phyloP scores from a whole-genome alignment of 2,888 invertebrate genomes.

The Melinaea marsaeus region DNA sequence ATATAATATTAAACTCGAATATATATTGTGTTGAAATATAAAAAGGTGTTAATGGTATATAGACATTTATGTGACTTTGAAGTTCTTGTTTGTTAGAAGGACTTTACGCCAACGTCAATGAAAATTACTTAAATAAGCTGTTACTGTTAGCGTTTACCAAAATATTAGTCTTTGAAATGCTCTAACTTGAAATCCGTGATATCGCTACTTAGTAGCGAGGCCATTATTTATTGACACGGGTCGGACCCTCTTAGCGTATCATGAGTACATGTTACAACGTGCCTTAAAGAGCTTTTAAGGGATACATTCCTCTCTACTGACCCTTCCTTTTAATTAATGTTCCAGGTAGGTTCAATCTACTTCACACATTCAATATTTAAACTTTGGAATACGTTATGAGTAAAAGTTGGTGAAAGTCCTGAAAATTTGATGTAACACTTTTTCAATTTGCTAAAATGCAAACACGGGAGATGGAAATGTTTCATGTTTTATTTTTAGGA shows the following conservation, averaged over 20 bases:
- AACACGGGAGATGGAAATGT: not conserved
- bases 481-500: not conserved
- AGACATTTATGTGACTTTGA: too few species aligned
- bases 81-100: too few species aligned
- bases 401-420: conserved; percentile 22
- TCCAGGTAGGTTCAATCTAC: conserved; percentile 30
- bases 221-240: conserved; percentile 33
- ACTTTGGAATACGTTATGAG: conserved; percentile 23
- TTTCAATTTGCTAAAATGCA: conserved; percentile 15
- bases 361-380: conserved; percentile 33
- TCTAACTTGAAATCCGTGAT: not conserved
- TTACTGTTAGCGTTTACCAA: too few species aligned
- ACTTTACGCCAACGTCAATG: too few species aligned
- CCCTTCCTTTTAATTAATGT: conserved; percentile 38
- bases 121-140: too few species aligned
- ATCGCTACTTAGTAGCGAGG: conserved; percentile 16
- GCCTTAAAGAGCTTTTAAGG: conserved; percentile 36
- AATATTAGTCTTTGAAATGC: too few species aligned
- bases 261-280: conserved; percentile 28
- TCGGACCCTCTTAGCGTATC: conserved; percentile 25
- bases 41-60: too few species aligned
- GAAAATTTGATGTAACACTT: conserved; percentile 27
- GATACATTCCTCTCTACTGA: conserved; percentile 25
- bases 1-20: too few species aligned
- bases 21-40: too few species aligned